Base-by-base conservation (phyloP, 2,113 vertebrate species). In the Psittacus erithacus region DNA sequence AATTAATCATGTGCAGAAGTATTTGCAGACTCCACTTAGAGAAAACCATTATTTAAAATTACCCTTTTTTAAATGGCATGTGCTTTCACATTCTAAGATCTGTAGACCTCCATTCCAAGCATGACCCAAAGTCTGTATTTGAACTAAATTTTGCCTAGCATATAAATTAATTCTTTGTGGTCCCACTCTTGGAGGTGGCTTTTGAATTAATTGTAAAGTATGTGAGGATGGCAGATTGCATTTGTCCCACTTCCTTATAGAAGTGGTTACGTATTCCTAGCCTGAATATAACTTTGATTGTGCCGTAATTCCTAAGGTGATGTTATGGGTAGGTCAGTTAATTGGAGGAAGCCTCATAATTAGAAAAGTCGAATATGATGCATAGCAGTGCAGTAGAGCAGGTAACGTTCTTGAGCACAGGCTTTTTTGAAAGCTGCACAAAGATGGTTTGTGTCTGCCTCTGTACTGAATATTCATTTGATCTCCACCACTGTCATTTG, bases 191-290 rank as follows among this genome's bases (percentile, higher is more conserved):
- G 43, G 17, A 53, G 71, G 47, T 73, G 57, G 23, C 55, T 92
- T 92, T 88, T 90, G 11, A 67, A 79, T 95, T 82, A 85, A 86
- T 92, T 93, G 28, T 63, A 1, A 68, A 50, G 17, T 47, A 29
- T 0, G 0, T 82, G 53, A 69, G 38, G 25, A 60, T 29, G 38
- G 17, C 47, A 73, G 35, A 68, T 92, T 63, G 57, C 39, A 64
- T 95, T 60, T 35, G 39, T 46, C 64, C 35, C 18, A 3, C 44
- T 46, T 71, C 38, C 31, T 57, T 41, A 71, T 46, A 79, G 38
- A 20, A 71, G 17, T 17, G 20, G 28, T 77, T 74, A n/a, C 10
- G 10, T 74, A 27, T 84, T 82, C 46, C 46, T 35, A 43, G 22
- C 46, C 46, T 70, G 60, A 84, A 16, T 47, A 12, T 22, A 52